phyloP scores from a whole-genome alignment of 2,113 vertebrate species.

The Dasyprocta punctata region DNA sequence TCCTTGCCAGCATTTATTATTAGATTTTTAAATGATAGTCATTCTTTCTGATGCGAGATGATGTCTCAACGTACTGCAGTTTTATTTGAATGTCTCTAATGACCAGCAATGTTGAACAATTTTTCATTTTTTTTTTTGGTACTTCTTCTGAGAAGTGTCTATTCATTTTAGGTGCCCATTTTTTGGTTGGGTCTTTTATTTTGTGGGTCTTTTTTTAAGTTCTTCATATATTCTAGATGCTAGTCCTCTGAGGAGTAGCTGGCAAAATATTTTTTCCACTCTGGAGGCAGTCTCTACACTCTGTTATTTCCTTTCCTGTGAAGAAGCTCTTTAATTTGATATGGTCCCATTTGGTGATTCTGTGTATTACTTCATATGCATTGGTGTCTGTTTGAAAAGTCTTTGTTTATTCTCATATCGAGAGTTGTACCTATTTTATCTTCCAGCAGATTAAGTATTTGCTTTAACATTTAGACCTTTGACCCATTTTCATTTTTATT shows the following conservation, averaged over 20 bases:
- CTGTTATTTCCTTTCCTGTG: not conserved
- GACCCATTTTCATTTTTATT: not conserved
- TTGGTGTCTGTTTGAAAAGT: not conserved
- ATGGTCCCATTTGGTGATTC: not conserved
- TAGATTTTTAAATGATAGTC: not conserved
- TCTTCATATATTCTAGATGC: not conserved
- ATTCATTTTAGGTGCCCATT: not conserved
- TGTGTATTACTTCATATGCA: not conserved
- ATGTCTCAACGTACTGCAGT: not conserved
- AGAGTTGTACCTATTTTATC: not conserved
- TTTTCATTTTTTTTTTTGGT: not conserved
- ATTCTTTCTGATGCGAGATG: not conserved
- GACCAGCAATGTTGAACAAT: not conserved
- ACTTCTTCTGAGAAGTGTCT: not conserved
- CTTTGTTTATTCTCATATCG: not conserved
- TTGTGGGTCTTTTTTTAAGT: not conserved
- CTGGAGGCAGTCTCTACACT: not conserved
- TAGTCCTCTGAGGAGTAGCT: not conserved
- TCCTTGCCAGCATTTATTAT: not conserved
- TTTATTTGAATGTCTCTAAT: not conserved
- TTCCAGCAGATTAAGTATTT: not conserved
- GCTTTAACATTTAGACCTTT: not conserved
- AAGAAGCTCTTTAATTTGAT: not conserved
- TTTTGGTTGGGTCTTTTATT: not conserved
- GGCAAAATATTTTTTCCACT: not conserved